These are phyloP conservation scores for Psilopogon haemacephalus DNA, from an alignment of 2,113 vertebrate genomes.

Conservation along the genomic window DNA sequence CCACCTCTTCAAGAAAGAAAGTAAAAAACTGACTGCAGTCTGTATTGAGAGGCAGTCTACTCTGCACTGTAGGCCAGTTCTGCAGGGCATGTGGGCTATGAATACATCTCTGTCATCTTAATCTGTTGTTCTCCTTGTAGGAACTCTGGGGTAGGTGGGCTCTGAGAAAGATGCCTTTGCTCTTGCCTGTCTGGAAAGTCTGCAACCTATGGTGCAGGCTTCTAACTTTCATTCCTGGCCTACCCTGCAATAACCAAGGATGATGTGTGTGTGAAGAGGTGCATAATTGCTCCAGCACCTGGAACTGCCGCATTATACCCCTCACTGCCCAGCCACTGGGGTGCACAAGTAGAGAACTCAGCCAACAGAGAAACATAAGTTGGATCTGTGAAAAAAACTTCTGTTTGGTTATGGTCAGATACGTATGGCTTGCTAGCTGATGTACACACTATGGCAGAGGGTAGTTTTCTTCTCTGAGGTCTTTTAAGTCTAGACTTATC, in stretches of 20 bases:
- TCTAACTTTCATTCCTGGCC: not conserved
- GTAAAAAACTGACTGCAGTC: not conserved
- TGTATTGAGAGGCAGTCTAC: not conserved
- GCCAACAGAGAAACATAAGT: not conserved
- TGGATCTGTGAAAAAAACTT: not conserved
- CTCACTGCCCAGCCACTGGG: accelerated
- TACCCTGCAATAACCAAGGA: not conserved
- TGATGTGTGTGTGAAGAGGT: not conserved
- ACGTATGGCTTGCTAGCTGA: not conserved
- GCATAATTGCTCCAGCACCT: not conserved
- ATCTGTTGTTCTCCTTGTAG: not conserved
- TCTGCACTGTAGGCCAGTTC: not conserved
- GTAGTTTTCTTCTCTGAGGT: not conserved
- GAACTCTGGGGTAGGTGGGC: not conserved
- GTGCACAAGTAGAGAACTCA: accelerated
- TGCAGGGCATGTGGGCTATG: not conserved
- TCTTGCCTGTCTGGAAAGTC: not conserved
- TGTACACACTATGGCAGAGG: not conserved
- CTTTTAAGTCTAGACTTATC: not conserved
- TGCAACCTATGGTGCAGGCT: not conserved
- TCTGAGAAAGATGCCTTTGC: not conserved
- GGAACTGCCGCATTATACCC: not conserved
- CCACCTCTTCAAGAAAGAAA: not conserved
- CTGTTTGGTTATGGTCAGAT: not conserved
- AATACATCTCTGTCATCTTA: not conserved